phyloP scores from a whole-genome alignment of 2,113 vertebrate species.

The Nanger granti region DNA sequence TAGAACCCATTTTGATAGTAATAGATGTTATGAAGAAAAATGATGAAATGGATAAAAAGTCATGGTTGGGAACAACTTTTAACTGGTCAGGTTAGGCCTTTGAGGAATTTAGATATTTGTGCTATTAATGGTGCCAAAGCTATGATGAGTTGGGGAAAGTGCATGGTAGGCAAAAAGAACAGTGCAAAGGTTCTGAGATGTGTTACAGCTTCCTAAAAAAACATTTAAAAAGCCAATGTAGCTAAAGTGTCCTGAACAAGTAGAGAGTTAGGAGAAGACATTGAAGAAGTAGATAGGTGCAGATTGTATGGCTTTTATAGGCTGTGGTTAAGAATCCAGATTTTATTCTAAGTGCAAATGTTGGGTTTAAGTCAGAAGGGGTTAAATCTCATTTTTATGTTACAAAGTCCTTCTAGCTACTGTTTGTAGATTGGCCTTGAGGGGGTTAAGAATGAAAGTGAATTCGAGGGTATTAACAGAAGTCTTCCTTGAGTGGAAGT shows the following conservation, averaged over 20 bases:
- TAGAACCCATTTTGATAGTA: not conserved
- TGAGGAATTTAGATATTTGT: not conserved
- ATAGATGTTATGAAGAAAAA: not conserved
- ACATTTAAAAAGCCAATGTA: not conserved
- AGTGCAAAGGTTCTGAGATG: not conserved
- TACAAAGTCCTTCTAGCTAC: not conserved
- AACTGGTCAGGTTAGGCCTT: not conserved
- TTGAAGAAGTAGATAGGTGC: not conserved
- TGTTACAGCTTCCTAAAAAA: not conserved
- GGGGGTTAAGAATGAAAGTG: not conserved
- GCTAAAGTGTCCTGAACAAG: not conserved
- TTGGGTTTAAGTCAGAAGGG: not conserved
- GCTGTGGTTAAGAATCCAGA: not conserved
- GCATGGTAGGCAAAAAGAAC: not conserved
- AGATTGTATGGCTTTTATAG: not conserved
- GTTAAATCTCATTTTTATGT: constrained; percentile 19
- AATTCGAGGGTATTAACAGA: not conserved
- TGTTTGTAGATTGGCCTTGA: not conserved
- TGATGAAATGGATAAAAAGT: not conserved
- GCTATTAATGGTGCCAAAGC: not conserved
- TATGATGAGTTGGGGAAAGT: not conserved
- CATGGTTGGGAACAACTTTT: not conserved
- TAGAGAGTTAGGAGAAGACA: not conserved
- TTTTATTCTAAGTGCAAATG: not conserved
- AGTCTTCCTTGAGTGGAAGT: not conserved